Base-by-base conservation (phyloP, 1,140 invertebrate genomes). In the Drusus annulatus region DNA sequence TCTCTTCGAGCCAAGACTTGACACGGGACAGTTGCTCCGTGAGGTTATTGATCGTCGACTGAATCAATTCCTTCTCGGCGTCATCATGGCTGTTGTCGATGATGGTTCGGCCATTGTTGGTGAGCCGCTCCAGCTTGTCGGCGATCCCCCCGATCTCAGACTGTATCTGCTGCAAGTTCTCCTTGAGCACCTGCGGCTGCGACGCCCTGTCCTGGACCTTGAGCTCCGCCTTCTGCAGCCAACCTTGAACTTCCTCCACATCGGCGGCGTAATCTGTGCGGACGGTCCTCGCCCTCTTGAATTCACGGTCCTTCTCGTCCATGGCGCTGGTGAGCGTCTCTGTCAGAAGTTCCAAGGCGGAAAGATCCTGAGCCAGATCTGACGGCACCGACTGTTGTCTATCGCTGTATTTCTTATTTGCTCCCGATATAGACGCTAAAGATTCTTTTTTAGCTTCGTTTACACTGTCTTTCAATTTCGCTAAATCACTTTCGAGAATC, bases 291-390 rank as follows among this genome's bases (percentile, higher is more conserved):
- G 96, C 96, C 63, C 95, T 92, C 86, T 96, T 96, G 86, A 95
- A 94, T 86, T 97, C 95, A 84, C 94, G 92, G 82, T 95, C 93
- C 86, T 96, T 96, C 84, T 96, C 95, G 84, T 97, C 96, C 94
- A 97, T 95, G 8, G 92, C 92, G 80, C 93, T 92, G 50, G 91
- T 90, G 17, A 96, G 91, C 69, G 93, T 92, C 87, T 98, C 96
- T 28, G 94, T 92, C n/a, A 94, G 90, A 58, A 98, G 88, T 88
- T 96, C 95, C 80, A 96, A 90, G 74, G 92, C 91, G 2, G 94
- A 95, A 79, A 96, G 88, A 87, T 95, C 92, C 86, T 95, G 94
- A 80, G 90, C 91, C 68, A 96, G 90, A 90, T 96, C 95, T 77
- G 92, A 93, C 51, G 95, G 95, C 50, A 94, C 87, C 68, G 93